Evolutionary conservation across 2,888 invertebrate genomes (phyloP).

Genomic region (Celastrina argiolus): DNA sequence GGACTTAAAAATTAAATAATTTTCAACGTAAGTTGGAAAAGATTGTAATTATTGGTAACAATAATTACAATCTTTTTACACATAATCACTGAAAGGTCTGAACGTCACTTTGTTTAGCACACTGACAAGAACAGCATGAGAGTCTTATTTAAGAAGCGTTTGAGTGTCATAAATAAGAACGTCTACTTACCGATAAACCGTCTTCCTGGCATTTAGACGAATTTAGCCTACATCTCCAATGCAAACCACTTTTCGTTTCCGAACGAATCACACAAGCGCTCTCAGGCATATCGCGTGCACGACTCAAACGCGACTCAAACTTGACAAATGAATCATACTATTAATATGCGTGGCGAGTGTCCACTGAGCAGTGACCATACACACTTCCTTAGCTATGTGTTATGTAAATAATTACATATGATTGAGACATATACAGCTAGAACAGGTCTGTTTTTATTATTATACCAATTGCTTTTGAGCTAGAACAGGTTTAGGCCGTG

Average conservation of each 20-base stretch:
- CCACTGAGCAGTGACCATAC: slow-evolving; percentile 40
- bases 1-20: too few relatives aligned
- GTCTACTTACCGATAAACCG: slow-evolving; percentile 46
- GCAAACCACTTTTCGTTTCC: slow-evolving; percentile 24
- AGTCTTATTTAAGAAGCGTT: too few relatives aligned
- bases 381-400: neutral
- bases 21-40: too few relatives aligned
- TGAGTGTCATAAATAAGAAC: too few relatives aligned
- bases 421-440: neutral
- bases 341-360: slow-evolving; percentile 75
- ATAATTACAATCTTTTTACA: too few relatives aligned
- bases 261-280: slow-evolving; percentile 32
- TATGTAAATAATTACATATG: slow-evolving; percentile 1
- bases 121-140: too few relatives aligned
- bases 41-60: too few relatives aligned
- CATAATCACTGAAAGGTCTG: too few relatives aligned
- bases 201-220: slow-evolving; percentile 49
- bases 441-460: neutral
- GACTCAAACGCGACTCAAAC: slow-evolving; percentile 51
- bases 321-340: slow-evolving; percentile 68
- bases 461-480: too few relatives aligned
- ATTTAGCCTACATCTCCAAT: slow-evolving; percentile 40
- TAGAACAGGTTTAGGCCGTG: too few relatives aligned
- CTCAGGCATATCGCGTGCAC: slow-evolving; percentile 58
- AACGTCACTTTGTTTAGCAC: too few relatives aligned